Conservation (phyloP, 1,140 invertebrate genomes). For the Drosophila miranda region DNA sequence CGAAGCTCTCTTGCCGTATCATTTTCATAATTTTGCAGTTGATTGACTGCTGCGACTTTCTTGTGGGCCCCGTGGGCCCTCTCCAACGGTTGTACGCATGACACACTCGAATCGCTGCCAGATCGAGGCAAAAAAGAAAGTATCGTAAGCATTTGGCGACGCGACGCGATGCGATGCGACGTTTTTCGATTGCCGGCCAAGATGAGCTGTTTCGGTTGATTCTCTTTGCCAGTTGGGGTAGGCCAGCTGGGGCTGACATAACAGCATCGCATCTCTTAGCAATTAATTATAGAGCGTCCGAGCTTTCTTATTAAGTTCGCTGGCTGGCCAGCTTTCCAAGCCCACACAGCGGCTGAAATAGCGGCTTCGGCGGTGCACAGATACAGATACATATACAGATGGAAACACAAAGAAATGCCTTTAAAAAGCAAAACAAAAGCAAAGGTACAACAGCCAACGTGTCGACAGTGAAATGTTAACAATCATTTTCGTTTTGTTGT, state of each 20-base stretch:
- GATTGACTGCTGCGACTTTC: constrained; percentile 66
- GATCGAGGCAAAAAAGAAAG: constrained; percentile 60
- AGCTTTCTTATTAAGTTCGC: constrained; percentile 36
- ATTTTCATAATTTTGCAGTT: constrained; percentile 65
- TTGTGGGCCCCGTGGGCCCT: constrained; percentile 37
- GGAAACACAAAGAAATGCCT: constrained; percentile 29
- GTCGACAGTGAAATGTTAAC: constrained; percentile 67
- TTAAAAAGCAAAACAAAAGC: background rate
- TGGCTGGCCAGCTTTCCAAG: constrained; percentile 20
- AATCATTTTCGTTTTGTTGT: constrained; percentile 52
- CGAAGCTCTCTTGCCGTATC: constrained; percentile 37
- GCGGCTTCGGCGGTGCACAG: background rate
- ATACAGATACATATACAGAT: constrained; percentile 3
- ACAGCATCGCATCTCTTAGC: constrained; percentile 30
- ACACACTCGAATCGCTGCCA: constrained; percentile 16
- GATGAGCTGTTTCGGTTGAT: constrained; percentile 29
- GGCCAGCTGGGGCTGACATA: constrained; percentile 68
- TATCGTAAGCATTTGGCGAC: constrained; percentile 60
- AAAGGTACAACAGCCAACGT: constrained; percentile 2
- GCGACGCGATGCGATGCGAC: no score
- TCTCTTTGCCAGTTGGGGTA: constrained; percentile 65
- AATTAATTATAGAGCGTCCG: constrained; percentile 40
- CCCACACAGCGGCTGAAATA: constrained; percentile 28
- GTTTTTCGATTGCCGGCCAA: constrained; percentile 39
- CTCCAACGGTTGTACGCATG: constrained; percentile 16